Percentiles rank a stretch among this genome's conserved stretches.
These are phyloP conservation scores for Astyanax mexicanus DNA, from an alignment of 2,797 vertebrate genomes.

Conservation along the genomic window DNA sequence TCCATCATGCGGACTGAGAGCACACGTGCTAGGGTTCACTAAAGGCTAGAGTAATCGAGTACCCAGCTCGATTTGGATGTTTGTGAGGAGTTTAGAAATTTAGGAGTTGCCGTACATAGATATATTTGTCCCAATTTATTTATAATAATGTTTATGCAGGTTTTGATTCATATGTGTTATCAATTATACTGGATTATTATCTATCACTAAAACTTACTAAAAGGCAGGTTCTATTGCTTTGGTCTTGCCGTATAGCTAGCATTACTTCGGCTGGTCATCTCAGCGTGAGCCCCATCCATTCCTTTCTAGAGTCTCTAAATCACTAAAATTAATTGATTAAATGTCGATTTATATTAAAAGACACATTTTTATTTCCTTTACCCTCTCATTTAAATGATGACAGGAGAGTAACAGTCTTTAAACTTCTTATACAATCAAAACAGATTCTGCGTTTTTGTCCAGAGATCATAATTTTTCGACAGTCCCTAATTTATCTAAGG, in stretches of 20 bases:
- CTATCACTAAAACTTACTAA: no score
- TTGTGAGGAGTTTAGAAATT: not conserved
- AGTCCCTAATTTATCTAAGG: constrained; percentile 40
- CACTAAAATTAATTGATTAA: not conserved
- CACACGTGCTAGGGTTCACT: constrained; percentile 8
- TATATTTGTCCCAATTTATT: not conserved
- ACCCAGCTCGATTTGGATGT: not conserved
- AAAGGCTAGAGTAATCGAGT: constrained; percentile 26
- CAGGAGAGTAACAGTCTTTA: not conserved
- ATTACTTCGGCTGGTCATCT: not conserved
- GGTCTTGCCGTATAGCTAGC: constrained; percentile 43
- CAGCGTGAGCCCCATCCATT: not conserved
- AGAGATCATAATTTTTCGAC: not conserved
- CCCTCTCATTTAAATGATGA: not conserved
- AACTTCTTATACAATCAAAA: not conserved
- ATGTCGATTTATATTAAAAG: not conserved
- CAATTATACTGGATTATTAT: no score
- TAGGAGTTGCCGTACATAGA: no score
- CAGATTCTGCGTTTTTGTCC: not conserved
- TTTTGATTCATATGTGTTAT: no score
- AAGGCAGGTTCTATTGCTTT: constrained; percentile 51
- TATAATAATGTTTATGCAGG: not conserved
- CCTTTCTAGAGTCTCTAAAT: not conserved
- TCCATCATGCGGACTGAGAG: constrained; percentile 13
- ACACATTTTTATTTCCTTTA: not conserved